These are phyloP conservation scores for Pycnomerus fuliginosus DNA, from an alignment of 2,888 invertebrate genomes.

Conservation along the genomic window DNA sequence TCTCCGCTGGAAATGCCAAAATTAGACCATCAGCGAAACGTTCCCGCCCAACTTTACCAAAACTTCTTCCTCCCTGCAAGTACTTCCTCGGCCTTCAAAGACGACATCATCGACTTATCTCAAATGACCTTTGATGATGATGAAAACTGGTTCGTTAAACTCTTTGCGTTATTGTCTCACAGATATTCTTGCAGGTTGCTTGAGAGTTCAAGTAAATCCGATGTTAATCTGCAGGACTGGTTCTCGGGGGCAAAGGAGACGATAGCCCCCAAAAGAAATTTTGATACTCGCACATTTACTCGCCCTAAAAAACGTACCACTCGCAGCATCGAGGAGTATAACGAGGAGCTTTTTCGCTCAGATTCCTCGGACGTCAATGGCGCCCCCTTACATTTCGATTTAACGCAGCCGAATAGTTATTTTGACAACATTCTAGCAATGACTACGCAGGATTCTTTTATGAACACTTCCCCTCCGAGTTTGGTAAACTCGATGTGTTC, in stretches of 20 bases:
- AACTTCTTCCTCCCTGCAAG: conserved; percentile 3
- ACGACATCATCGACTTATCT: conserved; percentile 58
- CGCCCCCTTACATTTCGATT: conserved; percentile 45
- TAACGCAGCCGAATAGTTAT: conserved; percentile 44
- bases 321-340: conserved; percentile 60
- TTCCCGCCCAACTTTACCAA: conserved; percentile 2
- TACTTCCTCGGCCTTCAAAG: conserved; percentile 6
- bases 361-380: conserved; percentile 15
- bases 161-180: conserved; percentile 1
- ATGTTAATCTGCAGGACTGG: conserved; percentile 1
- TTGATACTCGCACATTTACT: conserved; percentile 71
- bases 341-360: conserved; percentile 20
- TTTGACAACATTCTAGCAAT: conserved; percentile 47
- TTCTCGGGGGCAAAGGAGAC: conserved; percentile 5
- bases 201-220: conserved; percentile 6
- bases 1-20: conserved; percentile 10
- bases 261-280: conserved; percentile 51
- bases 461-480: conserved; percentile 59
- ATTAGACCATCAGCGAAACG: conserved; percentile 1
- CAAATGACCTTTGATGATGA: conserved; percentile 59
- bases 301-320: conserved; percentile 63
- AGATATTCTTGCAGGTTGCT: conserved; percentile 27
- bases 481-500: conserved; percentile 59
- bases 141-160: conserved; percentile 59
- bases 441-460: conserved; percentile 54